phyloP scores from a whole-genome alignment of 2,888 invertebrate genomes.

The Microctonus hyperodae region DNA sequence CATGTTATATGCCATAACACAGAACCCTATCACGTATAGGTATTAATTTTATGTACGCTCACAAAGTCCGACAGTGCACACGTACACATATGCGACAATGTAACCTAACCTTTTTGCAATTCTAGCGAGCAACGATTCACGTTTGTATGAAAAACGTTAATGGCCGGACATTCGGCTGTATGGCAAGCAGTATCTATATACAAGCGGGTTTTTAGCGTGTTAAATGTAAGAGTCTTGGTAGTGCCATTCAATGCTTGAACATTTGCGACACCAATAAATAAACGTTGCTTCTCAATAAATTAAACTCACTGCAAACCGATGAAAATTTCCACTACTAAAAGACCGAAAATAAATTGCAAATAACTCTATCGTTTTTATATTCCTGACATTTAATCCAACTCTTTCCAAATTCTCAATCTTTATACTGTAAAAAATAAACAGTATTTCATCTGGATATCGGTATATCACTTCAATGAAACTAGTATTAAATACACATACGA shows the following conservation, averaged over 20 bases:
- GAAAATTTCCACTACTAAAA: not conserved
- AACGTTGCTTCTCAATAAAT: constrained; percentile 46
- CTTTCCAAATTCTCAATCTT: no score
- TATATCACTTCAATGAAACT: no score
- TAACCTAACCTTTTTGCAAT: constrained; percentile 28
- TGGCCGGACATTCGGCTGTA: constrained; percentile 20
- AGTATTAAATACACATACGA: no score
- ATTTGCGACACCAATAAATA: constrained; percentile 34
- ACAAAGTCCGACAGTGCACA: not conserved
- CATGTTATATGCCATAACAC: not conserved
- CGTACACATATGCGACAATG: not conserved
- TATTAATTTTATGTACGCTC: not conserved
- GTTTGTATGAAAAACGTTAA: constrained; percentile 17
- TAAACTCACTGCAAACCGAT: constrained; percentile 39
- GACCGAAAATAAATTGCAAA: not conserved
- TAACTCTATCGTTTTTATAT: not conserved
- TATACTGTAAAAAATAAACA: not conserved
- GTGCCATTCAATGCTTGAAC: constrained; percentile 34
- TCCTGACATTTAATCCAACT: no score
- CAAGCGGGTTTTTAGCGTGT: constrained; percentile 32
- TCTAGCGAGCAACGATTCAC: not conserved
- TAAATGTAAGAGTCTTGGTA: constrained; percentile 26
- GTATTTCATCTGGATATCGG: not conserved
- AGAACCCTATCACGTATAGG: not conserved
- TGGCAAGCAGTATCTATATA: constrained; percentile 2